Percentiles rank a stretch among this genome's conserved stretches.
phyloP scores from a whole-genome alignment of 1,140 invertebrate species.

The Nasonia vitripennis region DNA sequence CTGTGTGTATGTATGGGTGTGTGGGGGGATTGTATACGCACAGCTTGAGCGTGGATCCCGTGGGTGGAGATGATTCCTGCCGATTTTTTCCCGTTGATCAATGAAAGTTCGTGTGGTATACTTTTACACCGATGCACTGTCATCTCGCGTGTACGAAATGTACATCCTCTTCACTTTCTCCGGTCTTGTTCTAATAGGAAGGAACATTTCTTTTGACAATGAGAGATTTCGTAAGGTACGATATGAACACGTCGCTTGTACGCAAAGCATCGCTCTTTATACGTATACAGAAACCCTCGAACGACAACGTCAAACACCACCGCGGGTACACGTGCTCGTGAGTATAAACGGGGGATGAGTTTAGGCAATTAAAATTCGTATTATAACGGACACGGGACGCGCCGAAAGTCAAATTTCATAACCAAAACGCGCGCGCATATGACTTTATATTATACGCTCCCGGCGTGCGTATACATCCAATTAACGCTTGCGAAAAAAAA shows the following conservation, averaged over 20 bases:
- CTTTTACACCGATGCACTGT: neutral
- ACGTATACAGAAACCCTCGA: neutral
- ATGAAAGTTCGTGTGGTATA: neutral
- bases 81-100: too few relatives aligned
- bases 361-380: neutral
- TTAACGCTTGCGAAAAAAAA: constrained; percentile 30
- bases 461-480: neutral
- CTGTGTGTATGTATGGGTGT: neutral
- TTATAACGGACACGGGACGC: neutral
- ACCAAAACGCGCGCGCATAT: neutral
- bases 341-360: neutral
- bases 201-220: too few relatives aligned
- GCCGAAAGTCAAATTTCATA: neutral
- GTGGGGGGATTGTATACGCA: too few relatives aligned
- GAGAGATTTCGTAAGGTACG: neutral
- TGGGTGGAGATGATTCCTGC: neutral
- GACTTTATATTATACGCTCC: too few relatives aligned
- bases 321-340: too few relatives aligned
- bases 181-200: neutral
- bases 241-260: too few relatives aligned
- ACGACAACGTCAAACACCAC: too few relatives aligned
- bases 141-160: neutral
- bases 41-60: too few relatives aligned
- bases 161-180: neutral
- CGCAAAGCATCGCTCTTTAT: neutral